Conservation (phyloP, 2,797 vertebrate genomes). For the Triplophysa bombifrons region DNA sequence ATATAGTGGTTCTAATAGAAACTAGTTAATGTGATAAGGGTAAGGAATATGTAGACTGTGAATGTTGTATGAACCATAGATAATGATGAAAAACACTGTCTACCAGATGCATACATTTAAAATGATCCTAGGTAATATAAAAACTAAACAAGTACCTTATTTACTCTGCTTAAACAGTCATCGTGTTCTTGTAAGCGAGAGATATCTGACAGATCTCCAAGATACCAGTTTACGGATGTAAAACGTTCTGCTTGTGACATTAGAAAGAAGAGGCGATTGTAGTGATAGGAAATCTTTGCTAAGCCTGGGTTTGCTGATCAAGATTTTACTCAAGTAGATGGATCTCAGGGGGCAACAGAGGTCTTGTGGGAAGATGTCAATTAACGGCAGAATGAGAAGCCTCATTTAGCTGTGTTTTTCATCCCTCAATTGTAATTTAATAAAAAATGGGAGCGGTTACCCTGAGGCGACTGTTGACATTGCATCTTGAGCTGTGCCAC, state of each 20-base stretch:
- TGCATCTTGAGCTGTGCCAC: conserved; percentile 75
- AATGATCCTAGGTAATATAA: no score
- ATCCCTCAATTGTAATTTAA: conserved; percentile 85
- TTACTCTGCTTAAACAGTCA: not conserved
- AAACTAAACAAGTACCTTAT: no score
- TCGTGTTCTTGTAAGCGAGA: not conserved
- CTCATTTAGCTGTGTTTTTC: conserved; percentile 77
- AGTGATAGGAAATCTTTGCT: conserved; percentile 62
- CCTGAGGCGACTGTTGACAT: conserved; percentile 91
- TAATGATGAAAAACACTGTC: no score
- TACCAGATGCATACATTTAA: no score
- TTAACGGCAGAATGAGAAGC: conserved; percentile 77
- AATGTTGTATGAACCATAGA: no score
- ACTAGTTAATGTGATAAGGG: no score
- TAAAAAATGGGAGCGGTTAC: conserved; percentile 70
- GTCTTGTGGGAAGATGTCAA: conserved; percentile 83
- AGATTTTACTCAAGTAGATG: conserved; percentile 75
- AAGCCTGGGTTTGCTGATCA: conserved; percentile 80
- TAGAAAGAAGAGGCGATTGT: not conserved
- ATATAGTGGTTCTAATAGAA: no score
- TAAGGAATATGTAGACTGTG: no score
- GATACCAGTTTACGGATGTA: not conserved
- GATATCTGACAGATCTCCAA: not conserved
- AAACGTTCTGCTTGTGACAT: not conserved
- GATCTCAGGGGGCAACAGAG: conserved; percentile 60